Base-by-base conservation (phyloP, 2,888 invertebrate species). In the Nomada ruficornis region DNA sequence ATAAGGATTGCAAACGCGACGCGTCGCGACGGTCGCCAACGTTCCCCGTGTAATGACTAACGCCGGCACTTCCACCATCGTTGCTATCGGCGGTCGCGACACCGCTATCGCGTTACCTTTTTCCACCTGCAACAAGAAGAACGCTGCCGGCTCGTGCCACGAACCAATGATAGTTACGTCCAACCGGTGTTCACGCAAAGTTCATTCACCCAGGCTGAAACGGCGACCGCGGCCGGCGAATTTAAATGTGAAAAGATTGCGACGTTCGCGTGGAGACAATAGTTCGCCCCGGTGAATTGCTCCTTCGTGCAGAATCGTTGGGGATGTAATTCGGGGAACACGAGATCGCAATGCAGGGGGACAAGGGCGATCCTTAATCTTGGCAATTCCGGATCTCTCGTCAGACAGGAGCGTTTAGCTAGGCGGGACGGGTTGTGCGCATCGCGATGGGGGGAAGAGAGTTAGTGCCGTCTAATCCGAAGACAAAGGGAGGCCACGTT, bases 391-490 rank as follows among this genome's bases (percentile, higher is more conserved):
- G 62, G 65, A 57, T 72, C 68, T 73, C 80, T 80, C 63, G 73
- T 80, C 68, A 59, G 80, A 80, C 73, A 80, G 68, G 80, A 79
- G 80, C 70, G 79, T 79, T 80, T 80, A 80, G 80, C 68, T 36
- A 36, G 29, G 60, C 60, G 62, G 65, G 47, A 26, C 57, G 55
- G 73, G 67, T 68, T 62, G 75, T 47, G 75, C 60, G 50, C 75
- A 75, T 78, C 78, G 75, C 75, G 75, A 78, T 75, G 71, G 73
- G 73, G 73, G 73, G 68, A 80, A 73, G 80, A 80, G 80, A 80
- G 80, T 80, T 80, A 80, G 80, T 80, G 73, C 73, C 80, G 80
- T 69, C 68, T 80, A 80, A 80, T 80, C 80, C 80, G 68, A 63
- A 52, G 67, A 80, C 80, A 79, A 80, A 80, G 80, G 73, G 62